Conservation (phyloP, 1,140 invertebrate species). For the Rhagoletis pomonella region DNA sequence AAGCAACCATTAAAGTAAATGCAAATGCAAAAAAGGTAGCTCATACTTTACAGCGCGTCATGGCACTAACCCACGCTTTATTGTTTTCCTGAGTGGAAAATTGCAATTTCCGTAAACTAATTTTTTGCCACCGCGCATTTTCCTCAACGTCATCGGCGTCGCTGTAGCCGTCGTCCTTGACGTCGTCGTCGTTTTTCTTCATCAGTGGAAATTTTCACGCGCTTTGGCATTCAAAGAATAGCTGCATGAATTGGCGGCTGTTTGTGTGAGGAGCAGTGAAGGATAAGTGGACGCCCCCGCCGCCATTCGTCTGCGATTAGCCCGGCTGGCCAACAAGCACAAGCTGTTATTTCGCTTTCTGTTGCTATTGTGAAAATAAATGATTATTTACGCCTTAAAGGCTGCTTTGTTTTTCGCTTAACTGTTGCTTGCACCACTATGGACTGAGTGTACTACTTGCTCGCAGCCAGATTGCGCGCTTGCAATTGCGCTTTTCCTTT, state of each 20-base stretch:
- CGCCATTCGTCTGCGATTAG: neutral
- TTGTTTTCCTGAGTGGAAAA: conserved; percentile 52
- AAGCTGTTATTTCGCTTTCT: neutral
- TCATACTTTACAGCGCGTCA: conserved; percentile 40
- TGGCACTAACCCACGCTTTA: conserved; percentile 25
- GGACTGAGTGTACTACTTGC: neutral
- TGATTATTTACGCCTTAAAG: conserved; percentile 42
- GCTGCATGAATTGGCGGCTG: neutral
- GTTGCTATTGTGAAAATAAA: conserved; percentile 9
- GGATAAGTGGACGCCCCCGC: neutral
- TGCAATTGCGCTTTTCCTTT: neutral
- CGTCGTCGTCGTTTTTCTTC: conserved; percentile 12
- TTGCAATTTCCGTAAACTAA: conserved; percentile 47
- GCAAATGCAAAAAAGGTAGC: neutral
- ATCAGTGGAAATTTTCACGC: conserved; percentile 40
- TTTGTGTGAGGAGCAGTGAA: neutral
- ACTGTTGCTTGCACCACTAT: conserved; percentile 8
- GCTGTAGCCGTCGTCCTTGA: neutral
- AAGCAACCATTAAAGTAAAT: neutral
- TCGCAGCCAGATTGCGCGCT: neutral
- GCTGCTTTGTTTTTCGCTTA: conserved; percentile 19
- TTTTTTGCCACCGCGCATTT: conserved; percentile 44
- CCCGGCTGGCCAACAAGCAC: neutral
- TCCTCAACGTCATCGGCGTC: neutral
- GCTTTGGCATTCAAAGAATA: neutral